Percentiles rank a stretch among this genome's conserved stretches.
Conservation (phyloP, 2,797 vertebrate species). For the Siniperca scherzeri region DNA sequence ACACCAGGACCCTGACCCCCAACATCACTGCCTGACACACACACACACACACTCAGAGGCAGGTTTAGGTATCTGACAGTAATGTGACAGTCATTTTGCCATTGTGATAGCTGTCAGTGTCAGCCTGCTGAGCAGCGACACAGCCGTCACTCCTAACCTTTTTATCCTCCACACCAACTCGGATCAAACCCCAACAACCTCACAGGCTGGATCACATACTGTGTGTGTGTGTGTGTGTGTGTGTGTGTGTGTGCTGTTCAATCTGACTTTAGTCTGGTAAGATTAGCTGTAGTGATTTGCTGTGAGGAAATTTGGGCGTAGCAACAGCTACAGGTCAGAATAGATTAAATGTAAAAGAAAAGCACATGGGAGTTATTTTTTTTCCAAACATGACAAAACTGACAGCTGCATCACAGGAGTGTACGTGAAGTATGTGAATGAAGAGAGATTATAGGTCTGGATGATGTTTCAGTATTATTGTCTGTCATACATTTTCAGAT, state of each 20-base stretch:
- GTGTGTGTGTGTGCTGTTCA: slow-evolving; percentile 10
- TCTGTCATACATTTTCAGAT: too few relatives aligned
- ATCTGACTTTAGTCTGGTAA: background rate
- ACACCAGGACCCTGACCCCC: slow-evolving; percentile 58
- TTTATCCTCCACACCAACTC: slow-evolving; percentile 31
- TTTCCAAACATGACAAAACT: too few relatives aligned
- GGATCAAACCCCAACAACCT: slow-evolving; percentile 16
- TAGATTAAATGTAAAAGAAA: too few relatives aligned
- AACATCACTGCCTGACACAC: slow-evolving; percentile 46
- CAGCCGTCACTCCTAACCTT: slow-evolving; percentile 46
- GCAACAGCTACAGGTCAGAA: background rate
- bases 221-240: slow-evolving; percentile 30
- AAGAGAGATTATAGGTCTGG: too few relatives aligned
- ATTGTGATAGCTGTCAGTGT: slow-evolving; percentile 54
- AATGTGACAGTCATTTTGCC: slow-evolving; percentile 56
- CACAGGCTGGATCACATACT: slow-evolving; percentile 3
- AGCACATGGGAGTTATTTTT: too few relatives aligned
- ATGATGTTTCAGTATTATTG: too few relatives aligned
- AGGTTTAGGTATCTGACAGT: slow-evolving; percentile 58
- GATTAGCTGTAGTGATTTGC: background rate
- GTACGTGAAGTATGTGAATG: too few relatives aligned
- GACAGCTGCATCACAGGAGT: too few relatives aligned
- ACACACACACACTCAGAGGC: slow-evolving; percentile 22
- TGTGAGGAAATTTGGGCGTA: too few relatives aligned
- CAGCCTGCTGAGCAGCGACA: slow-evolving; percentile 34